These are phyloP conservation scores for Anguilla pacifica DNA, from an alignment of 2,797 vertebrate species.

Conservation along the genomic window DNA sequence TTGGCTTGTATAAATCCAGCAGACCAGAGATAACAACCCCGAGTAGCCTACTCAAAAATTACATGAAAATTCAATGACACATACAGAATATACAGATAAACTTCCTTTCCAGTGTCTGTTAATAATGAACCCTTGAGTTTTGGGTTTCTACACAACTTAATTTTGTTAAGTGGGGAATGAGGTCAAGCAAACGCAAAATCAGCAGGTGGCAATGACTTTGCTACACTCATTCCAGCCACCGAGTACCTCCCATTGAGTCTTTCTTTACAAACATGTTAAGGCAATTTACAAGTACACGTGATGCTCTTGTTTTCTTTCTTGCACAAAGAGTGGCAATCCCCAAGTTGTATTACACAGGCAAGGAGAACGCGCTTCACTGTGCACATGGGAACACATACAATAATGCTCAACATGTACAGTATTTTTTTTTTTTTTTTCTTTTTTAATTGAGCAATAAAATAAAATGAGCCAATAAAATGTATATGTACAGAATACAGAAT, in stretches of 20 bases:
- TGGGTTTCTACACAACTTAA: conserved; percentile 14
- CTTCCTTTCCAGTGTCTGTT: conserved; percentile 61
- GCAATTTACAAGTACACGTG: neutral
- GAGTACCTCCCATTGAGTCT: neutral
- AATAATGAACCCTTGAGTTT: conserved; percentile 64
- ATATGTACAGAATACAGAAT: neutral
- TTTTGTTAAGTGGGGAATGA: neutral
- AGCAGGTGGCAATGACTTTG: neutral
- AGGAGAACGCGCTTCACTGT: neutral
- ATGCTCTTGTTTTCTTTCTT: neutral
- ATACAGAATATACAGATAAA: conserved; percentile 58
- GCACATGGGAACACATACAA: neutral
- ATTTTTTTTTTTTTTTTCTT: too few species aligned
- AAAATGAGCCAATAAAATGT: neutral
- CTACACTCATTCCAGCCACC: neutral
- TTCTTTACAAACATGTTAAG: neutral
- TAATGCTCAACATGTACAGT: too few species aligned
- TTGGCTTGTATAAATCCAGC: conserved; percentile 63
- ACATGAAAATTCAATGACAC: conserved; percentile 60
- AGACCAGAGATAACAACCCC: conserved; percentile 46
- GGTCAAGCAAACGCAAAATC: neutral
- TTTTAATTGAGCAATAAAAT: neutral
- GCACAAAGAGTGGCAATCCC: neutral
- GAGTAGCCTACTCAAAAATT: conserved; percentile 45
- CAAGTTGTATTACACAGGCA: neutral